These are phyloP conservation scores for Aramus guarauna DNA, from an alignment of 2,113 vertebrate species.

Conservation along the genomic window DNA sequence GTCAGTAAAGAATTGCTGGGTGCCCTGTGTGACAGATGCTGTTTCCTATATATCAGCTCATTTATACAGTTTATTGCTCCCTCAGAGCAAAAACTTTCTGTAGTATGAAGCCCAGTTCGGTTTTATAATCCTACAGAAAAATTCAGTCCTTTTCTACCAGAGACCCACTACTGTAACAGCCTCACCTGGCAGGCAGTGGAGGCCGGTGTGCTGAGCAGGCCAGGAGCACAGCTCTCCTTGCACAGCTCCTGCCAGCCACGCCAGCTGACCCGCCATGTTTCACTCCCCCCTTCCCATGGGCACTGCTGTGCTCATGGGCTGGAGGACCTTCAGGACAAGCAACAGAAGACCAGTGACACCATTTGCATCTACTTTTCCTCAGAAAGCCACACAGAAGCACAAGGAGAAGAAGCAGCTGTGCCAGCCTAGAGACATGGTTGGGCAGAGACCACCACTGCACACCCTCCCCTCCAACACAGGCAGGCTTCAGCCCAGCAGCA, in stretches of 20 bases:
- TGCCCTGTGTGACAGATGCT: background rate
- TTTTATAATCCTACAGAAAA: background rate
- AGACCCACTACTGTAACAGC: background rate
- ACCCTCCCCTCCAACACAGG: accelerated
- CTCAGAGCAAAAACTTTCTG: background rate
- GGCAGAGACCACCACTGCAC: accelerated
- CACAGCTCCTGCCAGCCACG: background rate
- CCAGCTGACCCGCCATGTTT: accelerated
- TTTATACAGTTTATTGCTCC: background rate
- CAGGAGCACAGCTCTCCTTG: background rate
- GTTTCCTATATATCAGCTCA: background rate
- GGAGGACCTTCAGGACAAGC: background rate
- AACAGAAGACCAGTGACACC: accelerated
- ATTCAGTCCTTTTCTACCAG: accelerated
- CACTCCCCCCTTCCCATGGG: accelerated
- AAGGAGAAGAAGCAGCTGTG: background rate
- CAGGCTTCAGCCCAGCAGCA: background rate
- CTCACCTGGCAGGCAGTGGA: accelerated
- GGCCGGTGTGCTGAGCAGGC: background rate
- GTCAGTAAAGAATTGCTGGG: background rate
- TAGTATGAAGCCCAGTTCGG: background rate
- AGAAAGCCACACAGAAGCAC: accelerated
- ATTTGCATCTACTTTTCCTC: background rate
- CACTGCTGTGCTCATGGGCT: accelerated
- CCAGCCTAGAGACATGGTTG: background rate